Evolutionary conservation across 2,888 invertebrate genomes (phyloP), one percentile per base, ranked within the genome.

Genomic region (Leptopterna dolabrata): DNA sequence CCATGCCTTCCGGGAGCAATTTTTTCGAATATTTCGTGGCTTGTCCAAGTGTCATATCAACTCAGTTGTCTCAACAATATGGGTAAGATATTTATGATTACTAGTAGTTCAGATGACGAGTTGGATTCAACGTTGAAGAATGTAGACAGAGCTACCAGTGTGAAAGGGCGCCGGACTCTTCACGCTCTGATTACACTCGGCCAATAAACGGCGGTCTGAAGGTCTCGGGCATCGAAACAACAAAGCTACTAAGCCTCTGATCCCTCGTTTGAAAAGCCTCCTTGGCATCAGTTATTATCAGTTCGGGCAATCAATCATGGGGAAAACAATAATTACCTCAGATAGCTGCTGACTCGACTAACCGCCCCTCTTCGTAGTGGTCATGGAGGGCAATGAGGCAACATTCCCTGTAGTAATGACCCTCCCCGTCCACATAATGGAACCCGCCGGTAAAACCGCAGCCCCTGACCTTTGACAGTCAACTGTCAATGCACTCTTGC

Each of bases 391-490:
- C 73, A 73, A 73, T 30, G 29, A 29, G 36, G 30, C 30, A 29
- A 73, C 73, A 73, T 73, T 73, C 30, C 73, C 73, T 36, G 6
- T 30, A 4, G 73, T 73, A 73, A 73, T 73, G 73, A 73, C 73
- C 71, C n/a, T n/a, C 71, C 71, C 30, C 71, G 51, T 16, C 11
- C 51, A 51, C 30, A 30, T 71, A 71, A 71, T 71, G 71, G 27
- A 13, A 27, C 71, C 16, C 29, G 36, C 30, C 73, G 73, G 16
- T 29, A 73, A 30, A 36, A 47, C 47, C 47, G 47, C 47, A 47
- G 47, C 47, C 30, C 73, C 73, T 73, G 73, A 73, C 73, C 73
- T 73, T 73, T 73, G 73, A 73, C 73, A 73, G 36, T 19, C 55
- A 19, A 55, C 55, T 55, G 55, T 55, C 55, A 55, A 19, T 55